Percentiles rank a stretch among this genome's conserved stretches.
Conservation (phyloP, 2,888 invertebrate genomes). For the Lasioglossum marginatum region DNA sequence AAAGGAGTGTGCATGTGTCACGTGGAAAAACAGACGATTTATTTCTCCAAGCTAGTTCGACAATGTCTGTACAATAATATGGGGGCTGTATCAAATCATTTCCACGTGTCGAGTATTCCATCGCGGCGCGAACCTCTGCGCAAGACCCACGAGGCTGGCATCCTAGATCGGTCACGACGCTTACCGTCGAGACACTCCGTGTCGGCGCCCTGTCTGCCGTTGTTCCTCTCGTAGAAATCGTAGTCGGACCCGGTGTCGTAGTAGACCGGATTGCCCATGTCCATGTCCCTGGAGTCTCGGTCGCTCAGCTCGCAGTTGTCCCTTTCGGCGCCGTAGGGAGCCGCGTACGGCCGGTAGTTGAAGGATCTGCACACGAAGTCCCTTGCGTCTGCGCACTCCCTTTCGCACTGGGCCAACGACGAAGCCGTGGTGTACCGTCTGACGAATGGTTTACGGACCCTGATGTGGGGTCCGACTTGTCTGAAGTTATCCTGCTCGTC, state of each 20-base stretch:
- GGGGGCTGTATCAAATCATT: slow-evolving; percentile 2
- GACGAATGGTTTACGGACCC: slow-evolving; percentile 92
- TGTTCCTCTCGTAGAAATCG: slow-evolving; percentile 93
- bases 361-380: slow-evolving; percentile 95
- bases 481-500: slow-evolving; percentile 93
- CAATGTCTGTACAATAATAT: slow-evolving; percentile 54
- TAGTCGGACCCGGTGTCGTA: slow-evolving; percentile 94
- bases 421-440: slow-evolving; percentile 90
- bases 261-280: slow-evolving; percentile 93
- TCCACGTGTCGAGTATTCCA: slow-evolving; percentile 28
- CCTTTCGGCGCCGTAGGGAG: slow-evolving; percentile 88
- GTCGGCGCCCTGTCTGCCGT: slow-evolving; percentile 89
- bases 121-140: slow-evolving; percentile 27
- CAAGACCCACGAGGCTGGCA: slow-evolving; percentile 35
- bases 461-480: slow-evolving; percentile 91
- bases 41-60: slow-evolving; percentile 45
- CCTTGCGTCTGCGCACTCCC: slow-evolving; percentile 92
- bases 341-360: slow-evolving; percentile 90
- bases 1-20: slow-evolving; percentile 22
- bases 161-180: slow-evolving; percentile 61
- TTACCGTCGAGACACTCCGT: slow-evolving; percentile 94
- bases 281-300: slow-evolving; percentile 92
- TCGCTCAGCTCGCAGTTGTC: slow-evolving; percentile 97
- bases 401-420: slow-evolving; percentile 92
- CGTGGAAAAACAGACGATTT: slow-evolving; percentile 50